Evolutionary conservation across 2,113 vertebrate genomes (phyloP).

Genomic region (Arenaria interpres): DNA sequence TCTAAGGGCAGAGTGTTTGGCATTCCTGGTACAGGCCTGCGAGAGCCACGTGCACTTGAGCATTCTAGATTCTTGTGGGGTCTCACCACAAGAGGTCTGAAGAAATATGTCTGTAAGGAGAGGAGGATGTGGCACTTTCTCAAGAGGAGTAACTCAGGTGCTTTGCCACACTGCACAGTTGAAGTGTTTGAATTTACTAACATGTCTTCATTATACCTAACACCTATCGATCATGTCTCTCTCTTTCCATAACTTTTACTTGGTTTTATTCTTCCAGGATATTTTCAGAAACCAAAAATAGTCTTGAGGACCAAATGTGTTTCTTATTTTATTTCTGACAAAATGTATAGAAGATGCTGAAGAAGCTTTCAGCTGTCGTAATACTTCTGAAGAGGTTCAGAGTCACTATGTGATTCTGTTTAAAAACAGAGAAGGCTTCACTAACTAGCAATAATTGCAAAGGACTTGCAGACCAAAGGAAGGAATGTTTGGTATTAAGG

Average conservation of each 20-base stretch:
- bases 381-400: constrained; percentile 21
- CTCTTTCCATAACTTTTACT: not conserved
- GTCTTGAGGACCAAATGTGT: constrained; percentile 58
- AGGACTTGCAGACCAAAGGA: constrained; percentile 61
- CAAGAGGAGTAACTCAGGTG: not conserved
- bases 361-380: constrained; percentile 13
- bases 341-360: constrained; percentile 13
- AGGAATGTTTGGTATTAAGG: constrained; percentile 38
- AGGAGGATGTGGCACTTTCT: not conserved
- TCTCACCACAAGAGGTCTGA: not conserved
- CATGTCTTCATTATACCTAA: not conserved
- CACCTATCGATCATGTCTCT: not conserved
- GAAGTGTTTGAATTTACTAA: not conserved
- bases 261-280: not conserved
- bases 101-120: not conserved
- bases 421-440: constrained; percentile 21
- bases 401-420: constrained; percentile 58
- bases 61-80: not conserved
- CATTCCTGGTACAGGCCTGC: not conserved
- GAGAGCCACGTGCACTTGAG: not conserved
- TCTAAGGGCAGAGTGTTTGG: not conserved
- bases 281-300: constrained; percentile 46
- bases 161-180: not conserved
- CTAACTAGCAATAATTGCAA: constrained; percentile 66
- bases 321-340: constrained; percentile 32